Base-by-base conservation (phyloP, 2,797 vertebrate species). In the Cottoperca gobio region DNA sequence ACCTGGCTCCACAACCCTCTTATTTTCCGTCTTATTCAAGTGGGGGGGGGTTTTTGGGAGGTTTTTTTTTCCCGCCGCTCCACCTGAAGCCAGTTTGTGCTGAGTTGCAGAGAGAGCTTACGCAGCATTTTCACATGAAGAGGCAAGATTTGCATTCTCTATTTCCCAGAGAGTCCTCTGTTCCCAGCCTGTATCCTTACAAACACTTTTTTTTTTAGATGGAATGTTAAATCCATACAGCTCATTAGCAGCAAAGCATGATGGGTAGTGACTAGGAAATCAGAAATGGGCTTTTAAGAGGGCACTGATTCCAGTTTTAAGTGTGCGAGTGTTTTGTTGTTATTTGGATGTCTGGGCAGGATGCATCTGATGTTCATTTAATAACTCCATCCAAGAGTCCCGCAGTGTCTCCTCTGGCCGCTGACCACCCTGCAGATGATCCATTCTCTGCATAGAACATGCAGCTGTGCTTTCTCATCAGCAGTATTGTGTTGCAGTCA, bases 91-190 rank as follows among this genome's bases (percentile, higher is more conserved):
- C 23, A 67, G 16, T 74, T 85, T 73, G 68, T 88, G 39, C 74
- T 31, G 37, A 73, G 75, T 55, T 74, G 73, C 66, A 71, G 11
- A 64, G 46, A 70, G 43, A 58, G 82, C 82, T 86, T 76, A 81
- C 66, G 6, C 70, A 79, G 87, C 83, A 3, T 83, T 89, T 88
- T 79, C 43, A 61, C 46, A 70, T 78, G 40, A 79, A 87, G 76
- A 76, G 72, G 37, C 45, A 48, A 37, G 53, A 85, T 88, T 83
- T 81, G 63, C 73, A 85, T 88, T 85, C 72, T 79, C 70, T 70
- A 19, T 82, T 79, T 85, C 55, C 61, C 73, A 62, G 14, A 48
- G 26, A 72, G 33, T 63, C 19, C 62, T 65, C 40, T 82, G 69
- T 68, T 74, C 43, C 23, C 39, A 23, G 69, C 63, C 61, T 55